A percentile compares a stretch with the other conserved stretches of the same genome.
Conservation (phyloP, 1,140 invertebrate genomes). For the Hylyphantes graminicola region DNA sequence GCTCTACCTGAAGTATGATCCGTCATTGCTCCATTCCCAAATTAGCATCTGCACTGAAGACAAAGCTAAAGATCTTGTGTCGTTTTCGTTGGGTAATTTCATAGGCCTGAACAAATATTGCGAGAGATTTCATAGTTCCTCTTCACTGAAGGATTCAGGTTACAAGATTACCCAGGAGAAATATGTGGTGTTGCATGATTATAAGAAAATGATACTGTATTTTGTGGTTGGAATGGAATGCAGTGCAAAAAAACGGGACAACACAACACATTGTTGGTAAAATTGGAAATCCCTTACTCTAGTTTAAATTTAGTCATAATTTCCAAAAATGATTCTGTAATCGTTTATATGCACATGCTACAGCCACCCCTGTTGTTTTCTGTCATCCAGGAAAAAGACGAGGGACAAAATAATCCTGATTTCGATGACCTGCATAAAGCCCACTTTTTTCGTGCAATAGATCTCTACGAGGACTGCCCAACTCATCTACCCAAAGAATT, state of each 20-base stretch:
- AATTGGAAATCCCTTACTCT: conserved; percentile 42
- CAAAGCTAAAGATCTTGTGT: background rate
- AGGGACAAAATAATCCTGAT: background rate
- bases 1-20: conserved; percentile 5
- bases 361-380: conserved; percentile 31
- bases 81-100: conserved; percentile 50
- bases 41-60: background rate
- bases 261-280: conserved; percentile 27
- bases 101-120: conserved; percentile 34
- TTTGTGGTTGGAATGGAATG: conserved; percentile 51
- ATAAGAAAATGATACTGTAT: conserved; percentile 13
- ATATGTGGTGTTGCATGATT: conserved; percentile 44
- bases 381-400: conserved; percentile 13
- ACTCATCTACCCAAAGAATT: conserved; percentile 29
- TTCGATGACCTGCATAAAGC: conserved; percentile 5
- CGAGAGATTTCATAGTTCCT: conserved; percentile 34
- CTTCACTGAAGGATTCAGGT: background rate
- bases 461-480: conserved; percentile 22
- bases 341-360: conserved; percentile 17
- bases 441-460: conserved; percentile 2
- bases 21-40: background rate
- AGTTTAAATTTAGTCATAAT: conserved; percentile 9
- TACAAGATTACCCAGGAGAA: conserved; percentile 51
- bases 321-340: conserved; percentile 20
- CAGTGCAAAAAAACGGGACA: conserved; percentile 11